Base-by-base conservation (phyloP, 2,797 vertebrate genomes). In the Diplodus puntazzo region DNA sequence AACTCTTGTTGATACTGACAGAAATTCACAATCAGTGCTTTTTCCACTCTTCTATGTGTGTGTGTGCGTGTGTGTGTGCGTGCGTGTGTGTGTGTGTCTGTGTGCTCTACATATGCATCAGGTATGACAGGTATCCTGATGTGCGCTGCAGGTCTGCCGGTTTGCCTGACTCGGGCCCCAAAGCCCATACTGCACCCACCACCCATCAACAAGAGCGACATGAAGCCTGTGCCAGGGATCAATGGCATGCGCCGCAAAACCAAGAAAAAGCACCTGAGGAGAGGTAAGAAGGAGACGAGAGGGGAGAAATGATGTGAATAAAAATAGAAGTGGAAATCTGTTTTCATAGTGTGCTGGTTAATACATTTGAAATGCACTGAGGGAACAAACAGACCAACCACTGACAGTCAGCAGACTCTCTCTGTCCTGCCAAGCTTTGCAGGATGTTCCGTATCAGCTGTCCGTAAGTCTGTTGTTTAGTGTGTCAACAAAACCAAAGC, bases 111-210 rank as follows among this genome's bases (percentile, higher is more conserved):
- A 81, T 73, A 75, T 88, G 67, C 73, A 12, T 11, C 92, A 99
- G 98, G 98, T 75, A 99, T 99, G 97, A 99, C 97, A 0, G 98
- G 98, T 77, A 98, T 99, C 93, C 93, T 99, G 89, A 96, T 99
- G 95, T 98, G 98, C 27, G 98, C 98, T 0, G 98, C 97, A 0
- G 98, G 98, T 78, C 93, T 99, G 83, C 98, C 98, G 0, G 98
- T 99, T 83, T 99, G 98, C 88, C 94, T 99, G 92, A 99, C 98
- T 10, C 96, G 98, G 1, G 97, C 98, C 25, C 98, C 98, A 21
- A 99, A 98, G 73, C 97, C 97, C 80, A 96, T 99, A 71, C 95
- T 99, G 85, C 97, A 99, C 91, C 98, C 98, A 0, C 98, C 98
- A 0, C 96, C 97, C 2, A 96, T 99, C 94, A 98, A 95, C 92